Evolutionary conservation across 2,888 invertebrate genomes (phyloP).

Genomic region (Tipula unca): DNA sequence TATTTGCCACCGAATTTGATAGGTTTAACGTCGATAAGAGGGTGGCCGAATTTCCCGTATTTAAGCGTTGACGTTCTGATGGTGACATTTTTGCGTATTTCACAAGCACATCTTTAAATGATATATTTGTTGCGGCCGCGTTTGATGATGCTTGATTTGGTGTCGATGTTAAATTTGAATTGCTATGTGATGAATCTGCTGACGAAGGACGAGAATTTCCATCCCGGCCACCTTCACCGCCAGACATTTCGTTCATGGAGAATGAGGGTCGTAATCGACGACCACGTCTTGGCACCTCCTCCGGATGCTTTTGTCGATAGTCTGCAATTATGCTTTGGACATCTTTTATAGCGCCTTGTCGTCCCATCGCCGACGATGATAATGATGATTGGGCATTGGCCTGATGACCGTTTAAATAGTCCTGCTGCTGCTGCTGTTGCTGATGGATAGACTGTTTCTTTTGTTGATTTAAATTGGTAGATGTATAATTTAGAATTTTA

Average conservation of each 20-base stretch:
- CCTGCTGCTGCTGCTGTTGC: slow-evolving; percentile 30
- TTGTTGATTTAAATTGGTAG: slow-evolving; percentile 15
- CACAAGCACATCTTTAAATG: slow-evolving; percentile 66
- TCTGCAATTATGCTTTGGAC: slow-evolving; percentile 76
- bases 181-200: slow-evolving; percentile 47
- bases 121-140: slow-evolving; percentile 35
- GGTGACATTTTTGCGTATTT: slow-evolving; percentile 58
- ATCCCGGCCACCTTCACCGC: background rate
- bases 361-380: slow-evolving; percentile 38
- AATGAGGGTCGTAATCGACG: slow-evolving; percentile 46
- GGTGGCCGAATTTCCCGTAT: slow-evolving; percentile 21
- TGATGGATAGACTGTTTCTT: slow-evolving; percentile 25
- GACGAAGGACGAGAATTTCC: slow-evolving; percentile 41
- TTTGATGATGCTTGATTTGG: slow-evolving; percentile 29
- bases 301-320: slow-evolving; percentile 67
- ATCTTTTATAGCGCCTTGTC: slow-evolving; percentile 71
- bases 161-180: slow-evolving; percentile 37
- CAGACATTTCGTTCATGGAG: background rate
- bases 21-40: slow-evolving; percentile 24
- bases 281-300: slow-evolving; percentile 59
- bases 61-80: slow-evolving; percentile 23
- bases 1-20: slow-evolving; percentile 36
- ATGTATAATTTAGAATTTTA: background rate
- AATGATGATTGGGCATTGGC: background rate
- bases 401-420: slow-evolving; percentile 29